These are phyloP conservation scores for Novumbra hubbsi DNA, from an alignment of 2,797 vertebrate species.

Conservation along the genomic window DNA sequence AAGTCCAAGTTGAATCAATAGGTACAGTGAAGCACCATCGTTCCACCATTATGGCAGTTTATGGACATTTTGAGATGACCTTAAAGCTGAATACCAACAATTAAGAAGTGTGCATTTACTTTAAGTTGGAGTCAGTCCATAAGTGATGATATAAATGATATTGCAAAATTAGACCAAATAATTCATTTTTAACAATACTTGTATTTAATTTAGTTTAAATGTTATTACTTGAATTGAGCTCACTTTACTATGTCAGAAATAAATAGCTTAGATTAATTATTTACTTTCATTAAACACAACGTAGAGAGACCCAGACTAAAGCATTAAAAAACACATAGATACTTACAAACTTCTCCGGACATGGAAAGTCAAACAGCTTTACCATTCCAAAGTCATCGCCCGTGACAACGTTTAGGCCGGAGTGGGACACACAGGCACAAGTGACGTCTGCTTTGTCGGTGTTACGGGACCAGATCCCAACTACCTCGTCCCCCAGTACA, in stretches of 20 bases:
- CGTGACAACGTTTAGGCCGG: conserved; percentile 93
- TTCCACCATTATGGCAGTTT: no score
- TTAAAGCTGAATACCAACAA: no score
- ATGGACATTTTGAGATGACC: no score
- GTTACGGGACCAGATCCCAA: conserved; percentile 97
- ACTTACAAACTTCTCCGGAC: conserved; percentile 98
- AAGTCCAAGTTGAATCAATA: not conserved
- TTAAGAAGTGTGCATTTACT: no score
- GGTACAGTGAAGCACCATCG: no score
- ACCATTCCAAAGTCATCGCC: conserved; percentile 99
- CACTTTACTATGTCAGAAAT: conserved; percentile 1
- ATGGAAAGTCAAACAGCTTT: conserved; percentile 97
- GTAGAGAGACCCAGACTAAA: conserved; percentile 14
- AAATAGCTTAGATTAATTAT: not conserved
- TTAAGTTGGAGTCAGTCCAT: no score
- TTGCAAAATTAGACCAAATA: no score
- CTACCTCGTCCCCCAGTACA: conserved; percentile 93
- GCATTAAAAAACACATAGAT: conserved; percentile 32
- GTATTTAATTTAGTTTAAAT: not conserved
- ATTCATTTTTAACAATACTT: not conserved
- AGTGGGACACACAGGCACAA: conserved; percentile 97
- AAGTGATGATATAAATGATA: no score
- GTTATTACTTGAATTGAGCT: not conserved
- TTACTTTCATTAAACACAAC: not conserved
- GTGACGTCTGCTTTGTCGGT: conserved; percentile 94